Percentiles rank a stretch among this genome's conserved stretches.
These are phyloP conservation scores for Acipenser transmontanus DNA, from an alignment of 2,797 vertebrate species.

Conservation along the genomic window DNA sequence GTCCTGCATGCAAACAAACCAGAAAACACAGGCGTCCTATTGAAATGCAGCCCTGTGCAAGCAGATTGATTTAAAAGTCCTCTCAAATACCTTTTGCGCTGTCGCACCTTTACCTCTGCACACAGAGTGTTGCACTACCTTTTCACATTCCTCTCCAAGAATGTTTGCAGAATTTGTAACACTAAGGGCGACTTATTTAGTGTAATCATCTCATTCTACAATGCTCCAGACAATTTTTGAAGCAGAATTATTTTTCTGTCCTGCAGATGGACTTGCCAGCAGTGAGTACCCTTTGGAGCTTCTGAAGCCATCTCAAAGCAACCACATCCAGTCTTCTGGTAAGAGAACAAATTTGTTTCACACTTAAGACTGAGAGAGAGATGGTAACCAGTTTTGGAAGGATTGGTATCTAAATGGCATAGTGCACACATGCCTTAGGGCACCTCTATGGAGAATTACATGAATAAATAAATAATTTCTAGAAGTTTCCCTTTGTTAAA, in stretches of 20 bases:
- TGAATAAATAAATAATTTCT: no score
- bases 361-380: no score
- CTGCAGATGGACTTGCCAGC: conserved; percentile 78
- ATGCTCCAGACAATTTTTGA: conserved; percentile 56
- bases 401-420: no score
- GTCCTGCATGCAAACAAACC: conserved; percentile 10
- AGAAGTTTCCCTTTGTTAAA: no score
- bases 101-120: no score
- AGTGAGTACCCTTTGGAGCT: conserved; percentile 82
- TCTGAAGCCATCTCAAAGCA: conserved; percentile 70
- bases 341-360: conserved; percentile 39
- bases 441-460: no score
- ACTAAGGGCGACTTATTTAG: no score
- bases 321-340: conserved; percentile 83
- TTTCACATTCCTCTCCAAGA: no score
- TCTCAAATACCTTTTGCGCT: neutral
- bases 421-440: no score
- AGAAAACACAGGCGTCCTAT: neutral
- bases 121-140: no score
- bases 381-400: no score
- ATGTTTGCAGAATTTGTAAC: no score
- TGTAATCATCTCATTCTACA: conserved; percentile 3
- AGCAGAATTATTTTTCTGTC: conserved; percentile 46
- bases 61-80: neutral
- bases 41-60: conserved; percentile 2